Evolutionary conservation across 2,888 invertebrate genomes (phyloP).

Genomic region (Eledona agricola): DNA sequence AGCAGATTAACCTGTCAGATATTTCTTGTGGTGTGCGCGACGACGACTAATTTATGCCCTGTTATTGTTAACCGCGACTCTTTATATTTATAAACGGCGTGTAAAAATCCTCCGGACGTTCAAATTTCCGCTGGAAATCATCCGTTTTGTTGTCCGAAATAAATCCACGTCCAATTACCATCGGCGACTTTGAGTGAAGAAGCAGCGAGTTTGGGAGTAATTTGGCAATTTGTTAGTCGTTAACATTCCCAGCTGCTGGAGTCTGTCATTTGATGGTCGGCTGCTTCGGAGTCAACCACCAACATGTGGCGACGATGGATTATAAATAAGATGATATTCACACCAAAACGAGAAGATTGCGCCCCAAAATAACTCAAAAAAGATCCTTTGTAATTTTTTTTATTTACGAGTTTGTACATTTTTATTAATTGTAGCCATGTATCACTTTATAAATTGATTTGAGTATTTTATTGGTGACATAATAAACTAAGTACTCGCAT

Average conservation of each 20-base stretch:
- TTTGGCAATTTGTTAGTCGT: constrained; percentile 66
- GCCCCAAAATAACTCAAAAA: no score
- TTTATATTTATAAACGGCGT: constrained; percentile 18
- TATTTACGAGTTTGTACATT: no score
- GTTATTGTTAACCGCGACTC: constrained; percentile 14
- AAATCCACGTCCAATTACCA: constrained; percentile 64
- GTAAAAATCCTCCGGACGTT: constrained; percentile 13
- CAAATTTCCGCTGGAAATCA: constrained; percentile 17
- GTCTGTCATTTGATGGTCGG: constrained; percentile 64
- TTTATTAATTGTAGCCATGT: no score
- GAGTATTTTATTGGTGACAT: no score
- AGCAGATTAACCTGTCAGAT: constrained; percentile 36
- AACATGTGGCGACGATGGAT: constrained; percentile 57
- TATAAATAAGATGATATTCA: constrained; percentile 48
- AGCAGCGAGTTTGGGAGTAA: constrained; percentile 59
- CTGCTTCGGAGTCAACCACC: constrained; percentile 62
- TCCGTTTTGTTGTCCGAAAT: constrained; percentile 42
- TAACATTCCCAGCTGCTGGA: constrained; percentile 65
- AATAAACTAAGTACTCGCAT: no score
- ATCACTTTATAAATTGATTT: no score
- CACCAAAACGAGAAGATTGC: no score
- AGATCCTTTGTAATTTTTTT: no score
- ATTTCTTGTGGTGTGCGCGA: constrained; percentile 19
- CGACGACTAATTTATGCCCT: constrained; percentile 28
- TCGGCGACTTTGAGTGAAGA: constrained; percentile 57